Evolutionary conservation across 2,797 vertebrate species (phyloP), one percentile per base, ranked within the genome.

Genomic region (Bufotes viridis): DNA sequence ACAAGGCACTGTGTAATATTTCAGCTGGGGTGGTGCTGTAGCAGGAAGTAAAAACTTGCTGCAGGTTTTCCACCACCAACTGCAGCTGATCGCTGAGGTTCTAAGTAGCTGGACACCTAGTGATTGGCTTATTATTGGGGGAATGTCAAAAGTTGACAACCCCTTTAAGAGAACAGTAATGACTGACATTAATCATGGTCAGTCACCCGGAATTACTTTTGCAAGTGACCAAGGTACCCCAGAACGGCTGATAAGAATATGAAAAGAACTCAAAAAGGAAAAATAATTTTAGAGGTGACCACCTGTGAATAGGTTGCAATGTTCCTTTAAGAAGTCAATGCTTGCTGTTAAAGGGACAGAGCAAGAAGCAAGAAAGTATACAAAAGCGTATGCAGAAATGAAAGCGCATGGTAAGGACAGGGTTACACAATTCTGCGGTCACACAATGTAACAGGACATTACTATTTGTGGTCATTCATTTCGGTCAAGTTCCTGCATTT

Each of bases 301-400:
- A 67, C 63, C 11, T 69, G 67, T 26, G 26, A 5, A 17, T 29
- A 26, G 22, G 29, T 7, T 6, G 67, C 67, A 13, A 12, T 29
- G 13, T 69, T 3, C 42, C 42, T 42, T 42, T 42, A 42, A 51
- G 72, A 75, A 12, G 51, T 24, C 75, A 78, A 78, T 12, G 51
- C 10, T 29, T 22, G 57, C 57, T 58, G 42, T 67, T 82, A 82
- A 82, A 82, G 60, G 80, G 22, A 51, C 12, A 82, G 20, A 42
- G 42, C 42, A 42, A 42, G 42, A 13, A 15, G 24, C n/a, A 49
- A 22, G 1, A 1, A 67, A 67, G 7, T 24, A 51, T 12, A 67
- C 17, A 51, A 26, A 26, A 29, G 9, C 78, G 12, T 80, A 10
- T 51, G 42, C 3, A n/a, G 14, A 65, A 65, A 81, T 1, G 65